Evolutionary conservation across 2,888 invertebrate species (phyloP), one percentile per base, ranked within the genome.

Genomic region (Ectemnius lituratus): DNA sequence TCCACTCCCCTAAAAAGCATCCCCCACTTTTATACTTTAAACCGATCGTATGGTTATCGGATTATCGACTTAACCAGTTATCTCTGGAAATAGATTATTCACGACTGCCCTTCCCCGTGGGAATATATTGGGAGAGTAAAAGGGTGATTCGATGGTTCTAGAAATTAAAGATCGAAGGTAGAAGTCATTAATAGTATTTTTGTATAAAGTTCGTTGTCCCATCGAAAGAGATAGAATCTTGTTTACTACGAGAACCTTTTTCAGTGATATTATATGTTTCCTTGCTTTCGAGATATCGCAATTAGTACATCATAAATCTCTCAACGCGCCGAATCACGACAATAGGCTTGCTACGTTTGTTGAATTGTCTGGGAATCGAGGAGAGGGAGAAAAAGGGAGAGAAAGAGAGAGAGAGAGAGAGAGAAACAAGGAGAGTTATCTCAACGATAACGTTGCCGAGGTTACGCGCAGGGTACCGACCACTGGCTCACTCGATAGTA

Each of bases 271-370:
- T 69, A 28, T 67, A 62, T 71, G 60, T 67, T 23, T 23, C 4
- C 45, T 23, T 0, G 23, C 14, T 18, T 16, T 4, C 8, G 45
- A 5, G 16, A 13, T 75, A 78, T 68, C 14, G 23, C 60, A 70
- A 75, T 68, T 74, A 64, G 58, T 62, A 62, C 6, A 49, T 62
- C 58, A 16, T 70, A 68, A 77, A 70, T 67, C 57, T 5, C 14
- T 2, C 3, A 23, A 3, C 23, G 16, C 8, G 11, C 45, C 49
- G 27, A 45, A 20, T 20, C 52, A 5, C 47, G 14, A 16, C 49
- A 52, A 45, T 18, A 28, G 37, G n/a, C 5, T 14, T 6, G 56
- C 18, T n/a, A 11, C n/a, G 16, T 5, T 28, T 13, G 16, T 4
- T 8, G 27, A 13, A 6, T 11, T 11, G 37, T 11, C 37, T 37